Evolutionary conservation across 1,140 invertebrate genomes (phyloP).

Genomic region (Parasteatoda tepidariorum): DNA sequence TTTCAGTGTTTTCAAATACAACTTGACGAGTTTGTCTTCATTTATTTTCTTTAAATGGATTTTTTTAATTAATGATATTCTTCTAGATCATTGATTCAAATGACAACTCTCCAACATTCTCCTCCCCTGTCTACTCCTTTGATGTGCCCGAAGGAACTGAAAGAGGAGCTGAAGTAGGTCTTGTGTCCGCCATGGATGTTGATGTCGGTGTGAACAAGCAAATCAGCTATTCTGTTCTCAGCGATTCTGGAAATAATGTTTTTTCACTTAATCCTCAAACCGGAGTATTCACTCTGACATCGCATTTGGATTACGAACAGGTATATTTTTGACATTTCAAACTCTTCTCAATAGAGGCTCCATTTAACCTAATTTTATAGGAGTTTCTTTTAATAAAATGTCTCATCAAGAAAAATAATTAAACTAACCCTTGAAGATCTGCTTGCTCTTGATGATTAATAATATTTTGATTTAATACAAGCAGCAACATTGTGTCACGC

Average conservation of each 20-base stretch:
- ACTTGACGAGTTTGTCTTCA: no score
- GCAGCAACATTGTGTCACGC: no score
- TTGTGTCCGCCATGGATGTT: conserved; percentile 83
- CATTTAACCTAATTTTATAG: no score
- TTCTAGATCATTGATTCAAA: conserved; percentile 89
- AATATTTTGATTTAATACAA: no score
- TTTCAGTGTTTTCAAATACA: no score
- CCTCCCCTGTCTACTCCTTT: conserved; percentile 85
- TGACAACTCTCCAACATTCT: conserved; percentile 91
- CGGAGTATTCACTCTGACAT: conserved; percentile 88
- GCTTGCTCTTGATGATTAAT: no score
- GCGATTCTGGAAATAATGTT: conserved; percentile 93
- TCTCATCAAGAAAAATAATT: no score
- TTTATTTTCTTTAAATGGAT: no score
- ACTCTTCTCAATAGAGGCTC: no score
- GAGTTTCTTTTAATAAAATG: no score
- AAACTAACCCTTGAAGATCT: no score
- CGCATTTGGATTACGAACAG: conserved; percentile 92
- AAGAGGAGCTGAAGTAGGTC: conserved; percentile 83
- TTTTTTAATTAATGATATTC: no score
- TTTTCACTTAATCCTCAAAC: conserved; percentile 91
- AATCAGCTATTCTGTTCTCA: conserved; percentile 87
- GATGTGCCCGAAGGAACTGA: conserved; percentile 87
- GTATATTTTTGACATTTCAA: conserved; percentile 70
- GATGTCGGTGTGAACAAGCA: conserved; percentile 89